These are phyloP conservation scores for Nothobranchius kuhntae DNA, from an alignment of 2,113 vertebrate species.

Conservation along the genomic window DNA sequence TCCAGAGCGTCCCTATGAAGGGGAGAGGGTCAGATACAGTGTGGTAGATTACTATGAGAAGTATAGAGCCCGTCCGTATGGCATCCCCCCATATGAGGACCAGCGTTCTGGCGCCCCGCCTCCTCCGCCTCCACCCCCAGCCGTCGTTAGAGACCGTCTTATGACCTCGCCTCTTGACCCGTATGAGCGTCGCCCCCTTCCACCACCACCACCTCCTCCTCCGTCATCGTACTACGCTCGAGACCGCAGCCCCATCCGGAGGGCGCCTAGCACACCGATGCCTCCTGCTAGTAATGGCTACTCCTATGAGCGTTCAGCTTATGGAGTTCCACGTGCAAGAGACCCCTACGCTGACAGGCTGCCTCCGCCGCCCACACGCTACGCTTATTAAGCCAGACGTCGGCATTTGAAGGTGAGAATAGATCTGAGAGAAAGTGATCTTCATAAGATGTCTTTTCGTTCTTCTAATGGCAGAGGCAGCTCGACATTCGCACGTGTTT, in stretches of 20 bases:
- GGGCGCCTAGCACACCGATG: conserved; percentile 77
- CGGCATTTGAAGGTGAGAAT: conserved; percentile 80
- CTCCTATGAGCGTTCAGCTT: conserved; percentile 89
- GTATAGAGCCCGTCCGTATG: conserved; percentile 90
- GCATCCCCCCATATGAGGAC: conserved; percentile 78
- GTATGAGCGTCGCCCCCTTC: conserved; percentile 89
- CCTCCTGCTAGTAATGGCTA: conserved; percentile 86
- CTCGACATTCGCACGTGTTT: conserved; percentile 5
- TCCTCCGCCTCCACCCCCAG: conserved; percentile 78
- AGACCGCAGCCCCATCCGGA: conserved; percentile 92
- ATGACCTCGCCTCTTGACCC: conserved; percentile 82
- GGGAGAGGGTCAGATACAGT: conserved; percentile 83
- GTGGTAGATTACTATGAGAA: conserved; percentile 98
- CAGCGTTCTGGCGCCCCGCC: conserved; percentile 71
- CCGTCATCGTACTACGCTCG: conserved; percentile 88
- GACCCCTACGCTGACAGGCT: conserved; percentile 87
- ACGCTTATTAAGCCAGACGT: conserved; percentile 75
- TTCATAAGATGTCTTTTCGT: conserved; percentile 18
- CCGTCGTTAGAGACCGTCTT: conserved; percentile 84
- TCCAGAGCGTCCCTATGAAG: conserved; percentile 86
- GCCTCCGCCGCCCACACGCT: conserved; percentile 80
- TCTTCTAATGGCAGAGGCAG: conserved; percentile 29
- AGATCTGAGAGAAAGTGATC: conserved; percentile 52
- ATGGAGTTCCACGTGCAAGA: conserved; percentile 87
- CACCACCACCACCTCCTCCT: conserved; percentile 85